Percentiles rank a stretch among this genome's conserved stretches.
These are phyloP conservation scores for Ophthalmolycus amberensis DNA, from an alignment of 2,113 vertebrate genomes.

Conservation along the genomic window DNA sequence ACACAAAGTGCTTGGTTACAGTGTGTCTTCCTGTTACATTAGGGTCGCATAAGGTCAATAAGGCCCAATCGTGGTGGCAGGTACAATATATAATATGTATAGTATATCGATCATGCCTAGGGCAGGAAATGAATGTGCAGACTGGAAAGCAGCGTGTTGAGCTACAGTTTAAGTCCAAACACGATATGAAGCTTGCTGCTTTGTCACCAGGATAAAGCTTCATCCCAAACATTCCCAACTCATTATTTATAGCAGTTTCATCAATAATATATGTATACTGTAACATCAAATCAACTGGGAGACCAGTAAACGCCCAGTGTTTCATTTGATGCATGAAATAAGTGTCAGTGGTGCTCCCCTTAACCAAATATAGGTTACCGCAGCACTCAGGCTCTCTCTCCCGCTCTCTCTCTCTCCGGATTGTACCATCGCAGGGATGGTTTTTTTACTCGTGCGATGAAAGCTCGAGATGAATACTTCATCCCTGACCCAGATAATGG, in stretches of 20 bases:
- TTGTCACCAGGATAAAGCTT: not conserved
- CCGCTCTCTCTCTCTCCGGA: conserved; percentile 26
- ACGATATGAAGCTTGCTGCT: not conserved
- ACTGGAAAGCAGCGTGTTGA: not conserved
- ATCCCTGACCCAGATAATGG: conserved; percentile 77
- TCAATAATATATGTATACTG: not conserved
- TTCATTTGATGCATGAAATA: conserved; percentile 10
- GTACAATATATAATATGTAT: not conserved
- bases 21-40: not conserved
- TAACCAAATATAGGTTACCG: conserved; percentile 60
- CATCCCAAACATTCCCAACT: not conserved
- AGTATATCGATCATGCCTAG: too few relatives aligned
- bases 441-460: conserved; percentile 40
- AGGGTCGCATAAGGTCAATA: not conserved
- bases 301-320: not conserved
- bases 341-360: conserved; percentile 45
- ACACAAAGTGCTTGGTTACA: not conserved
- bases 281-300: not conserved
- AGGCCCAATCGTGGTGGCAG: not conserved
- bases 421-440: conserved; percentile 49
- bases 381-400: conserved; percentile 11
- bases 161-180: not conserved
- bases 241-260: not conserved
- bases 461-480: conserved; percentile 68
- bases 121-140: not conserved